Evolutionary conservation across 2,888 invertebrate genomes (phyloP).

Genomic region (Cerceris ruficornis): DNA sequence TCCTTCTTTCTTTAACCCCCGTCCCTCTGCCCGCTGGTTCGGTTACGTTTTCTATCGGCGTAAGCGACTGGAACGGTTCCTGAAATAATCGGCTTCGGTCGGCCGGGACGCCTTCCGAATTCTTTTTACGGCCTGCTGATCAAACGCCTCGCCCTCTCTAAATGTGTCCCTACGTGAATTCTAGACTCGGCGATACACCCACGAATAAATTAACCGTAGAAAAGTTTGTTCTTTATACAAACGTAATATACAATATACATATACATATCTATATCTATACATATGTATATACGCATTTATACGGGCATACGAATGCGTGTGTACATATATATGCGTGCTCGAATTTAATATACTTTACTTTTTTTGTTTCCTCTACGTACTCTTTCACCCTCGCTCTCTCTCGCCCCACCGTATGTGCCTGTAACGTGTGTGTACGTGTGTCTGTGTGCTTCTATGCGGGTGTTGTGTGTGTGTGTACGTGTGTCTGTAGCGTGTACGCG

Average conservation of each 20-base stretch:
- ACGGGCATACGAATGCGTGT: constrained; percentile 31
- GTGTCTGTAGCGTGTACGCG: too few species aligned
- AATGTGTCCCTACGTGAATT: constrained; percentile 36
- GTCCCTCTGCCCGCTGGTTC: background rate
- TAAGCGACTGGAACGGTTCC: constrained; percentile 20
- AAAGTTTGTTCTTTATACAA: constrained; percentile 81
- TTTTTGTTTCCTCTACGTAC: constrained; percentile 29
- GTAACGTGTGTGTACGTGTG: background rate
- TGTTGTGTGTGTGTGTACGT: constrained; percentile 34
- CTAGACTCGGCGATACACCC: constrained; percentile 77
- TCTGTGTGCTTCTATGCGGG: background rate
- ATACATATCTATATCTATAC: constrained; percentile 70
- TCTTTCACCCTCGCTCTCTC: background rate
- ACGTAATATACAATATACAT: constrained; percentile 80
- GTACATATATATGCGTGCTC: constrained; percentile 30
- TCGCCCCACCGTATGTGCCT: too few species aligned
- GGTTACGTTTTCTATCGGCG: constrained; percentile 4
- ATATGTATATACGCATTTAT: constrained; percentile 11
- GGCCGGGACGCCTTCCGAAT: constrained; percentile 13
- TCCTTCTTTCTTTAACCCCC: background rate
- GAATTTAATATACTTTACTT: constrained; percentile 52
- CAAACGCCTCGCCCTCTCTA: constrained; percentile 38
- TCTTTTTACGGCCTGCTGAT: constrained; percentile 24
- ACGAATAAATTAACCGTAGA: constrained; percentile 81
- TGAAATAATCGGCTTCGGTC: constrained; percentile 7